Conservation (phyloP, 2,113 vertebrate species). For the Dermatemys mawii region DNA sequence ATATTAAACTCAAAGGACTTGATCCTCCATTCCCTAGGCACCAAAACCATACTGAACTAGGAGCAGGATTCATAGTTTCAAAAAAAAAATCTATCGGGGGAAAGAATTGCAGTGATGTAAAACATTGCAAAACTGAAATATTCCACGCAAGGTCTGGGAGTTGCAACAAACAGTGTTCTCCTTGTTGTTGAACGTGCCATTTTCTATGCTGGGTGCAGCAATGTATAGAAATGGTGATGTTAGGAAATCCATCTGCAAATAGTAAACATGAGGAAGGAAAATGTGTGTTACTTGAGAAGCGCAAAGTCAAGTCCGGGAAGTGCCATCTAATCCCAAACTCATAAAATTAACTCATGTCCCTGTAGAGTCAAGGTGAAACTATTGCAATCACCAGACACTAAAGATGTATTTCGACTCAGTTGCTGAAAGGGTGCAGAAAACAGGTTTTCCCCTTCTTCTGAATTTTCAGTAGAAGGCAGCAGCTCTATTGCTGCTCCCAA, state of each 20-base stretch:
- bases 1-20: neutral
- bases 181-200: rapidly evolving
- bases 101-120: neutral
- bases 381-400: neutral
- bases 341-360: neutral
- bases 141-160: neutral
- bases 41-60: neutral
- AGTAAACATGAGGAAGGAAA: neutral
- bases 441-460: neutral
- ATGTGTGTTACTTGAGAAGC: neutral
- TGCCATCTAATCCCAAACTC: neutral
- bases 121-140: neutral
- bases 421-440: neutral
- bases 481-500: neutral
- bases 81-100: neutral
- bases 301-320: neutral
- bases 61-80: neutral
- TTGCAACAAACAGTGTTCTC: neutral
- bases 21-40: neutral
- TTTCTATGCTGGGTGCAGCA: neutral
- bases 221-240: neutral
- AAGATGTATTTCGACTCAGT: neutral
- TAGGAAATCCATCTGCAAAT: neutral
- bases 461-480: neutral
- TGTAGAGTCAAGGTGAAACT: neutral